Evolutionary conservation across 2,113 vertebrate genomes (phyloP).

Genomic region (Sebastes fasciatus): DNA sequence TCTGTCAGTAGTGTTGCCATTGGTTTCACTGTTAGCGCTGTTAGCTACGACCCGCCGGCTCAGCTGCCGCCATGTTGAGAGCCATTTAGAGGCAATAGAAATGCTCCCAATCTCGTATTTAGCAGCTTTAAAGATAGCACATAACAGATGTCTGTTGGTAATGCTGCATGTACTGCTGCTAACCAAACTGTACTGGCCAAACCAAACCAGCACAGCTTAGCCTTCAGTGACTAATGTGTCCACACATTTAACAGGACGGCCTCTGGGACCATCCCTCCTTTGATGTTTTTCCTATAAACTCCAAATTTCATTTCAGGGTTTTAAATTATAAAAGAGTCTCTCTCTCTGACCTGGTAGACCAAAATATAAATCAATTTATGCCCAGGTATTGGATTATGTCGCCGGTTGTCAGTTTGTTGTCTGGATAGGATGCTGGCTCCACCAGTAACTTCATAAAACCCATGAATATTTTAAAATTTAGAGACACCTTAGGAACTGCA

Average conservation of each 20-base stretch:
- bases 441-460: constrained; percentile 28
- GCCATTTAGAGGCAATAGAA: no score
- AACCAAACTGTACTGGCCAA: background rate
- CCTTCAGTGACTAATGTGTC: constrained; percentile 28
- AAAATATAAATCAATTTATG: constrained; percentile 34
- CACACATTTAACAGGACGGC: constrained; percentile 32
- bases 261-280: constrained; percentile 45
- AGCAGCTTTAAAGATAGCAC: background rate
- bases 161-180: background rate
- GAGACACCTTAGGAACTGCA: background rate
- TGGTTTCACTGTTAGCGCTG: no score
- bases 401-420: constrained; percentile 14
- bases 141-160: background rate
- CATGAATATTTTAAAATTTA: constrained; percentile 43
- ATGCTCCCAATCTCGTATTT: no score
- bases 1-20: no score
- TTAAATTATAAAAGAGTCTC: constrained; percentile 25
- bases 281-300: constrained; percentile 50
- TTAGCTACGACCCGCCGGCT: no score
- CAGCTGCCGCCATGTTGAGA: no score
- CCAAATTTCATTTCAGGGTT: constrained; percentile 40
- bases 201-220: constrained; percentile 1
- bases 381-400: constrained; percentile 35
- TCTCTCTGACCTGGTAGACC: constrained; percentile 31
- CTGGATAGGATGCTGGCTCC: background rate